Percentiles rank a stretch among this genome's conserved stretches.
Conservation (phyloP, 1,140 invertebrate species). For the Drosophila bocki region DNA sequence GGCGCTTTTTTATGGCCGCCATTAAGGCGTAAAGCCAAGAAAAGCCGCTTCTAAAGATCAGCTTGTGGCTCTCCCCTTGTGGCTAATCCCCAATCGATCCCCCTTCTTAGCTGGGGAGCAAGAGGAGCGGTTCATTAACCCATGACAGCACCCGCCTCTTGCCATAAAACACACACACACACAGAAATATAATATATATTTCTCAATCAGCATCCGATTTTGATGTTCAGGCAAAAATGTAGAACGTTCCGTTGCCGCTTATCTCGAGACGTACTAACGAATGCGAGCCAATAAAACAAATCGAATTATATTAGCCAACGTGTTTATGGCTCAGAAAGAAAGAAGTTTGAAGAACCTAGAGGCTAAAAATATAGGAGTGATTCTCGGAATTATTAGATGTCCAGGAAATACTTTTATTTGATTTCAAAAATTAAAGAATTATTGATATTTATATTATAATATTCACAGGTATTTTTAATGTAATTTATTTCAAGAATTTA, state of each 20-base stretch:
- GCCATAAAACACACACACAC: slow-evolving; percentile 42
- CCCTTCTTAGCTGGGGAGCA: background rate
- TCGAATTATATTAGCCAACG: slow-evolving; percentile 64
- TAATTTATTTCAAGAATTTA: too few relatives aligned
- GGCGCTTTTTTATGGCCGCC: slow-evolving; percentile 50
- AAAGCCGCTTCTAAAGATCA: slow-evolving; percentile 11
- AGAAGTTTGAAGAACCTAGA: background rate
- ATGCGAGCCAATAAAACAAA: slow-evolving; percentile 54
- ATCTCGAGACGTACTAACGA: slow-evolving; percentile 43
- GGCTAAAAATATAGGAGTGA: background rate
- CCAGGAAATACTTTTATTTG: background rate
- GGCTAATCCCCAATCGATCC: too few relatives aligned
- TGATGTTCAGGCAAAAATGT: slow-evolving; percentile 35
- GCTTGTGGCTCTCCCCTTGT: background rate
- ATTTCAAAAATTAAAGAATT: too few relatives aligned
- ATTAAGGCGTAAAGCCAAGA: slow-evolving; percentile 39
- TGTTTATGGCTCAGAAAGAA: slow-evolving; percentile 49
- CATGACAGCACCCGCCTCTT: slow-evolving; percentile 15
- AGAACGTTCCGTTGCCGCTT: slow-evolving; percentile 54
- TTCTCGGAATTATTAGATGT: background rate
- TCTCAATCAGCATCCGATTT: slow-evolving; percentile 51
- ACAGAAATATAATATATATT: slow-evolving; percentile 16
- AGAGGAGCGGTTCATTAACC: slow-evolving; percentile 65
- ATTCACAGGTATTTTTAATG: too few relatives aligned
- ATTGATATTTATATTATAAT: too few relatives aligned